Evolutionary conservation across 2,113 vertebrate species (phyloP), one percentile per base, ranked within the genome.

Genomic region (Pitta sordida): DNA sequence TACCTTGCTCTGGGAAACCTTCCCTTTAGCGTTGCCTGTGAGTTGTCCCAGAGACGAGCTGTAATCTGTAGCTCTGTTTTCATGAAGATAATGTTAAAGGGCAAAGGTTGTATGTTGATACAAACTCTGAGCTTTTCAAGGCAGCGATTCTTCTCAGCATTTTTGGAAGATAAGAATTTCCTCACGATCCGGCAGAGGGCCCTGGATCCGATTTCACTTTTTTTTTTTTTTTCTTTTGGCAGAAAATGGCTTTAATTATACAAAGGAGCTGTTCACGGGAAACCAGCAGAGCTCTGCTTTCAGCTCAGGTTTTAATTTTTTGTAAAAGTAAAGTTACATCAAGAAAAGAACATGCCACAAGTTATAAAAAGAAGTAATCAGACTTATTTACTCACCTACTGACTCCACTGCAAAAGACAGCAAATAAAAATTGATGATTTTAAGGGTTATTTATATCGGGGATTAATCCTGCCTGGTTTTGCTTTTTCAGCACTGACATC

Each of bases 401-500:
- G 12, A 53, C 41, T 55, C n/a, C 7, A 48, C 22, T 63, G 70
- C 48, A 91, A 87, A 70, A 52, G 36, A 34, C 27, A 60, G 63
- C 80, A 49, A 86, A 80, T 60, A 65, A 95, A 53, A 83, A 83
- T 18, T 46, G 13, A 89, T 68, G 19, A 79, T 86, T 93, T 94
- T 88, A 76, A 32, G 19, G 16, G 26, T 70, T 91, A 79, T 85
- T 96, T 87, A 23, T 94, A 74, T 58, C 59, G 73, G 78, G 63
- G 34, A 82, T 89, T 92, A 87, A 83, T 92, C 51, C 82, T 83
- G 37, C 15, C 27, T 85, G 46, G 44, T 74, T 93, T 74, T 94
- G 83, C 90, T 74, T 83, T 88, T 90, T 94, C 92, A 93, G 86
- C 88, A 91, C 55, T 93, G 93, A 91, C 75, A 74, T 92, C 84